A percentile compares a stretch with the other conserved stretches of the same genome.
These are phyloP conservation scores for Sebastes trivittatus DNA, from an alignment of 2,797 vertebrate species.

Conservation along the genomic window DNA sequence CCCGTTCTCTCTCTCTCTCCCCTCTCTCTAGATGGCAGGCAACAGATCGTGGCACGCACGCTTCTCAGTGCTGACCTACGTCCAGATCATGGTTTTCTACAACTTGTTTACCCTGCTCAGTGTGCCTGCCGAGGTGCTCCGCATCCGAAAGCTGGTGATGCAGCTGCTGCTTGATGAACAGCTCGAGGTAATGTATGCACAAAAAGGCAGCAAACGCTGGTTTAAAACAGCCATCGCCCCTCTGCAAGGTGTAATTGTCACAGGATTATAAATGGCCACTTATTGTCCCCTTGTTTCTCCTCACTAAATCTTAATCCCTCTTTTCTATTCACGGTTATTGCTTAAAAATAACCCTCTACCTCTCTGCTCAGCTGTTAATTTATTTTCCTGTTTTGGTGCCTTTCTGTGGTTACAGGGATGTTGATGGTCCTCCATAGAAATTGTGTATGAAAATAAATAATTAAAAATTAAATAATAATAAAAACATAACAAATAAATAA, in stretches of 20 bases:
- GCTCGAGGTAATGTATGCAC: slow-evolving; percentile 86
- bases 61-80: slow-evolving; percentile 94
- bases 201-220: slow-evolving; percentile 4
- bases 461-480: too few relatives aligned
- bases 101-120: slow-evolving; percentile 96
- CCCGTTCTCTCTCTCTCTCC: not conserved
- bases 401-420: slow-evolving; percentile 23
- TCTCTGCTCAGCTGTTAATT: slow-evolving; percentile 18
- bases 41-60: slow-evolving; percentile 96
- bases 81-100: slow-evolving; percentile 98
- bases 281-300: slow-evolving; percentile 37
- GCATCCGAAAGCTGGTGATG: slow-evolving; percentile 89
- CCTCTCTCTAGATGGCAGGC: slow-evolving; percentile 84
- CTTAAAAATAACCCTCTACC: slow-evolving; percentile 47
- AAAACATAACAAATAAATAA: too few relatives aligned
- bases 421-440: not conserved
- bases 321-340: slow-evolving; percentile 37
- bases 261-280: slow-evolving; percentile 57
- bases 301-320: slow-evolving; percentile 50
- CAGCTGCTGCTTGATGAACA: slow-evolving; percentile 94
- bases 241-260: slow-evolving; percentile 37
- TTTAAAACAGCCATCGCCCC: slow-evolving; percentile 31
- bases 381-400: slow-evolving; percentile 21
- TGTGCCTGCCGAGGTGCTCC: slow-evolving; percentile 85
- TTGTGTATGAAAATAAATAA: too few relatives aligned